Conservation (phyloP, 1,140 invertebrate genomes). For the Halictus rubicundus region DNA sequence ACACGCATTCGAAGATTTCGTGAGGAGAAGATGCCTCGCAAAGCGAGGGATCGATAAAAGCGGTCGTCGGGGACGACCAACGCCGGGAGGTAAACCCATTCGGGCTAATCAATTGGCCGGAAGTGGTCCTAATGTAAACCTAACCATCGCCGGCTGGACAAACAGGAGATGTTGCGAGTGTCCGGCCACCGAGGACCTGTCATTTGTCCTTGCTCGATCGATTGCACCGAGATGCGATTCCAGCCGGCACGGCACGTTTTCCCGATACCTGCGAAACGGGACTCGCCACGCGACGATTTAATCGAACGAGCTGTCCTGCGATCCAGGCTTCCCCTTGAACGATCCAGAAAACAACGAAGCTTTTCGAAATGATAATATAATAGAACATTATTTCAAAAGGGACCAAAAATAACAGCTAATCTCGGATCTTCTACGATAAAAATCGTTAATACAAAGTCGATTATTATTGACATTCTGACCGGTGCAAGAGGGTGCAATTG, state of each 20-base stretch:
- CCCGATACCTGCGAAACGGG: not conserved
- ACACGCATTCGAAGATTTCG: too few species aligned
- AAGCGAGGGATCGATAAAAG: slow-evolving; percentile 45
- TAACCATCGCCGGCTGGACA: slow-evolving; percentile 37
- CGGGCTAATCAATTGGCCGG: slow-evolving; percentile 59
- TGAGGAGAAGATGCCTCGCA: too few species aligned
- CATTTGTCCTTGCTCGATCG: slow-evolving; percentile 56
- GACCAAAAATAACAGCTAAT: too few species aligned
- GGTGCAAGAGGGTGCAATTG: too few species aligned
- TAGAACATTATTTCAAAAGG: too few species aligned
- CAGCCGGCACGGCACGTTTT: not conserved
- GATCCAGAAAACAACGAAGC: too few species aligned
- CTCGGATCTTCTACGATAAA: too few species aligned
- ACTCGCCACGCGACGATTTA: slow-evolving; percentile 21
- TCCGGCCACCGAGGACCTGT: slow-evolving; percentile 22
- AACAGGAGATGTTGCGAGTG: slow-evolving; percentile 48
- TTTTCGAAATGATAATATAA: too few species aligned
- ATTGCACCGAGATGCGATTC: not conserved
- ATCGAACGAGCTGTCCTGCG: too few species aligned
- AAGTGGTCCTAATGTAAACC: slow-evolving; percentile 64
- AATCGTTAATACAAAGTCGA: too few species aligned
- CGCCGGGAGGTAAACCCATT: slow-evolving; percentile 39
- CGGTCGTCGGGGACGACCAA: slow-evolving; percentile 12
- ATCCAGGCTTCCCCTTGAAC: not conserved
- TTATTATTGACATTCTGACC: too few species aligned